Evolutionary conservation across 1,140 invertebrate species (phyloP), one percentile per base, ranked within the genome.

Genomic region (Paramacrobiotus metropolitanus): DNA sequence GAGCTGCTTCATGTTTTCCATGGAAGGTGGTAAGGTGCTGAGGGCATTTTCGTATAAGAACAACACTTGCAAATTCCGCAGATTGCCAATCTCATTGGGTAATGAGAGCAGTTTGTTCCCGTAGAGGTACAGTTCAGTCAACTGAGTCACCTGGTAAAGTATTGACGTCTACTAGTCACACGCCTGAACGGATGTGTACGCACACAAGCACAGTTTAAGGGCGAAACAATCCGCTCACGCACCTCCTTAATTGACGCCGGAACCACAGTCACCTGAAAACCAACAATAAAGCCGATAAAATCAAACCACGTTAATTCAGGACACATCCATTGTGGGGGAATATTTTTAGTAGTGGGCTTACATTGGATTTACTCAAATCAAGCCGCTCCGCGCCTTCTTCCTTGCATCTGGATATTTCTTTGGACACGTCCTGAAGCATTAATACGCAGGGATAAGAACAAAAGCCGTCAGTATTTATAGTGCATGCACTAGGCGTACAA

Each of bases 31-130:
- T 68, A 99, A 76, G 70, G 83, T 89, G 30, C 90, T 93, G 0
- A 99, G 74, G 2, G 89, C 94, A 74, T 99, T 99, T 74, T 99
- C 95, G 76, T 87, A 96, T 44, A 98, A 73, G 24, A 91, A 93
- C 64, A 99, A 72, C 15, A 86, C 94, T 68, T 87, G 82, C 55
- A 97, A 76, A 74, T 91, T 92, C 40, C 83, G 81, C 48, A 98
- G 75, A 68, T 80, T 84, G 0, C 94, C 95, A 70, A 99, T 91
- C 77, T 98, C 94, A 29, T 82, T 70, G 9, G 95, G 94, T 62
- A 99, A 75, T 30, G 84, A 83, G 1, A 80, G 82, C 62, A 99
- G 75, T 73, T 96, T 95, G 75, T 99, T 99, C 65, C 92, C 89
- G 75, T 95, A 95, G 59, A 98, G 77, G 77, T 99, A 99, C 65